Percentiles rank a stretch among this genome's conserved stretches.
phyloP scores from a whole-genome alignment of 2,797 vertebrate genomes.

The Lemur catta region DNA sequence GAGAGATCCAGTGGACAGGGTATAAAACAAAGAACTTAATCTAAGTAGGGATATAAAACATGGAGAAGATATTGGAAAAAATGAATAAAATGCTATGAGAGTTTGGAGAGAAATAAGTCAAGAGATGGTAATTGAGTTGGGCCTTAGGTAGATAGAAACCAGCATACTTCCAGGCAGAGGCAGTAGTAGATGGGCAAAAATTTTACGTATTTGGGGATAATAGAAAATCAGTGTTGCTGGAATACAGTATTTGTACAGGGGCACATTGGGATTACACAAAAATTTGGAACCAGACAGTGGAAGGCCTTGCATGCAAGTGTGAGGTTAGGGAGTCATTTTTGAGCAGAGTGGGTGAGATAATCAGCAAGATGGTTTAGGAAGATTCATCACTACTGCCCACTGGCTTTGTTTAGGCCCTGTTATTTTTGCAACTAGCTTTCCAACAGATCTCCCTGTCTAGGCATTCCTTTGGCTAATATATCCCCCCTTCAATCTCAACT shows the following conservation, averaged over 20 bases:
- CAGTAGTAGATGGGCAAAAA: not conserved
- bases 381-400: not conserved
- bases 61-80: not conserved
- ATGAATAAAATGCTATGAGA: not conserved
- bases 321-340: not conserved
- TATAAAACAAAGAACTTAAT: not conserved
- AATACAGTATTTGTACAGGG: not conserved
- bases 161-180: not conserved
- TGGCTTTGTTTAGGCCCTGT: not conserved
- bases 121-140: conserved; percentile 22
- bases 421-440: not conserved
- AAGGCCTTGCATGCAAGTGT: not conserved
- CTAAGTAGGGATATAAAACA: not conserved
- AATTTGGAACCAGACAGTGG: not conserved
- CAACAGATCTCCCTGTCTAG: not conserved
- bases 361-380: not conserved
- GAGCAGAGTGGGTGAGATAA: not conserved
- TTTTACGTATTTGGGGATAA: not conserved
- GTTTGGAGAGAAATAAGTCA: conserved; percentile 10
- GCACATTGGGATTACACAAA: not conserved
- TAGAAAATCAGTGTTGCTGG: not conserved
- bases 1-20: not conserved
- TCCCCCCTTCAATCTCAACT: not conserved
- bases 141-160: not conserved
- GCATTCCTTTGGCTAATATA: not conserved